These are phyloP conservation scores for Petrolisthes cinctipes DNA, from an alignment of 2,888 invertebrate species.

Conservation along the genomic window DNA sequence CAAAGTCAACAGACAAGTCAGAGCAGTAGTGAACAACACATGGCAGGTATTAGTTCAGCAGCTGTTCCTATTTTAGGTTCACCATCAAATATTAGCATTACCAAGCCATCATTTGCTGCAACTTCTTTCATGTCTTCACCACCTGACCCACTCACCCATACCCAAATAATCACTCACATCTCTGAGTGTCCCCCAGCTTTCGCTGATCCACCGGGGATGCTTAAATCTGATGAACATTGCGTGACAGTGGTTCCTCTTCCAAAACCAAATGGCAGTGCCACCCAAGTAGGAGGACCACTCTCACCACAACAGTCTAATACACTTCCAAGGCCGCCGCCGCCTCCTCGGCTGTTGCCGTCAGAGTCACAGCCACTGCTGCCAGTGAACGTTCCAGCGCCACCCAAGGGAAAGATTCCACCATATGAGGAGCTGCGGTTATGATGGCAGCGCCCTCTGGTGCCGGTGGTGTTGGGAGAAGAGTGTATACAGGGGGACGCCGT, in stretches of 20 bases:
- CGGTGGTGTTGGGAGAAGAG: conserved; percentile 52
- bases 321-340: conserved; percentile 56
- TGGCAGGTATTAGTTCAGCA: conserved; percentile 37
- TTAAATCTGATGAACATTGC: conserved; percentile 32
- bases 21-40: conserved; percentile 59
- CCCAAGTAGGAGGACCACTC: conserved; percentile 19
- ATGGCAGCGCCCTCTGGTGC: conserved; percentile 65
- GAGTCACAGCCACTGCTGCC: conserved; percentile 63
- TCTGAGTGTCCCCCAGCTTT: conserved; percentile 65
- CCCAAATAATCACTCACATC: conserved; percentile 60
- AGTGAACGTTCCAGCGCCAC: conserved; percentile 60
- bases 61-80: conserved; percentile 23
- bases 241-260: conserved; percentile 33
- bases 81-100: conserved; percentile 48
- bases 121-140: conserved; percentile 44
- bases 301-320: neutral
- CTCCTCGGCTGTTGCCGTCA: conserved; percentile 45
- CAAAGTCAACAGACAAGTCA: conserved; percentile 57
- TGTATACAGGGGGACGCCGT: conserved; percentile 7
- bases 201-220: conserved; percentile 48
- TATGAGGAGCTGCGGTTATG: conserved; percentile 63
- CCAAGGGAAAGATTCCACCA: conserved; percentile 60
- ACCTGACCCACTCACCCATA: conserved; percentile 45
- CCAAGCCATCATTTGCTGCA: conserved; percentile 39
- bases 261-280: conserved; percentile 58